A percentile compares a stretch with the other conserved stretches of the same genome.
These are phyloP conservation scores for Muscicapa adusta DNA, from an alignment of 2,113 vertebrate species.

Conservation along the genomic window DNA sequence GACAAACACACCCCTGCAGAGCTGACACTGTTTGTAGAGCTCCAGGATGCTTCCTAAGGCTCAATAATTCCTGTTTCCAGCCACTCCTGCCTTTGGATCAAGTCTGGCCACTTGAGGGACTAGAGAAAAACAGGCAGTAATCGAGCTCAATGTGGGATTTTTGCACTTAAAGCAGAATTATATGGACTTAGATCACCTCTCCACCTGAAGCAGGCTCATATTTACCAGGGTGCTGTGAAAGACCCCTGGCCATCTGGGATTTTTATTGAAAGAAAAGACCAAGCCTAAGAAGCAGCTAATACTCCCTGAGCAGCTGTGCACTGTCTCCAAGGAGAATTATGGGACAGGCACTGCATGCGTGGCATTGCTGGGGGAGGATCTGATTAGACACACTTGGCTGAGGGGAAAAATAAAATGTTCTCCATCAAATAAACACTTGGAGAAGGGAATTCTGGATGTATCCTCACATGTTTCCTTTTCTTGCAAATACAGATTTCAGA, in stretches of 20 bases:
- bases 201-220: slow-evolving; percentile 58
- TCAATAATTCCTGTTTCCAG: not conserved
- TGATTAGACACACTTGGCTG: slow-evolving; percentile 63
- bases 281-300: slow-evolving; percentile 72
- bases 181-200: slow-evolving; percentile 59
- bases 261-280: slow-evolving; percentile 74
- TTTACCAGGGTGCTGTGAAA: slow-evolving; percentile 54
- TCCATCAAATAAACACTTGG: slow-evolving; percentile 36
- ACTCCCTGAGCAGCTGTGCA: slow-evolving; percentile 75
- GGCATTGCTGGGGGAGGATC: slow-evolving; percentile 64
- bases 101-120: not conserved
- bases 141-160: not conserved
- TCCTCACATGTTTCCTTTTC: not conserved
- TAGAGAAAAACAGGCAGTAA: slow-evolving; percentile 16
- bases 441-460: not conserved
- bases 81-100: not conserved
- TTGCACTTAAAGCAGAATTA: slow-evolving; percentile 52
- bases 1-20: not conserved
- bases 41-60: too few relatives aligned
- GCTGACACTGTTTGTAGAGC: accelerated
- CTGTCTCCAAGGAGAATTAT: slow-evolving; percentile 75
- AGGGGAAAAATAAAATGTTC: slow-evolving; percentile 1
- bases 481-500: not conserved
- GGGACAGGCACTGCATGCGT: slow-evolving; percentile 57
- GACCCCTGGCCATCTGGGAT: slow-evolving; percentile 71